phyloP scores from a whole-genome alignment of 2,113 vertebrate genomes.

The Labeo rohita region DNA sequence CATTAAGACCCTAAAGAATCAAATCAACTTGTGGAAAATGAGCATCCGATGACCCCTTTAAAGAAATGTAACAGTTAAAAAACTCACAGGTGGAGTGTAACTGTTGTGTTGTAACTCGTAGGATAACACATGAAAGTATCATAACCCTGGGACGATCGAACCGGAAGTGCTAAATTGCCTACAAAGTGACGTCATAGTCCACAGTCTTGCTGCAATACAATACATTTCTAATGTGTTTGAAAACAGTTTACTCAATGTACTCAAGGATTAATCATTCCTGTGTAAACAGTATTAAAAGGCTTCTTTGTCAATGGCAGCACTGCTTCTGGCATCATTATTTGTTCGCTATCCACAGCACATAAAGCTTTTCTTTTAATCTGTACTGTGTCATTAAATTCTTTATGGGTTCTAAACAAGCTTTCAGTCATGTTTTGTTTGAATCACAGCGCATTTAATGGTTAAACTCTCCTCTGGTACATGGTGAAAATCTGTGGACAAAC shows the following conservation, averaged over 20 bases:
- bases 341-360: conserved; percentile 29
- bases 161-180: no score
- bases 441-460: conserved; percentile 45
- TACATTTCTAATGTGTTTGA: no score
- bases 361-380: background rate
- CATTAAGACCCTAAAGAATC: no score
- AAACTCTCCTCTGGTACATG: conserved; percentile 8
- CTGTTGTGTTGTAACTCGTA: no score
- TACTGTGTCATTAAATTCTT: conserved; percentile 47
- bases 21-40: no score
- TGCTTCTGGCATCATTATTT: conserved; percentile 24
- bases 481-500: conserved; percentile 23
- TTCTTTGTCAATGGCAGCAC: background rate
- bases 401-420: conserved; percentile 32
- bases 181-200: no score
- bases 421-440: conserved; percentile 39
- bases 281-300: conserved; percentile 30
- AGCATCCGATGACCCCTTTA: no score
- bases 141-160: no score
- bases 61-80: no score
- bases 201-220: no score
- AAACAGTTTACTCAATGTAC: background rate
- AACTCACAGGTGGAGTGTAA: no score
- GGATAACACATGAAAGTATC: no score
- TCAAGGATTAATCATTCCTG: background rate